phyloP scores from a whole-genome alignment of 2,797 vertebrate genomes.

The Hoplostethus atlanticus region DNA sequence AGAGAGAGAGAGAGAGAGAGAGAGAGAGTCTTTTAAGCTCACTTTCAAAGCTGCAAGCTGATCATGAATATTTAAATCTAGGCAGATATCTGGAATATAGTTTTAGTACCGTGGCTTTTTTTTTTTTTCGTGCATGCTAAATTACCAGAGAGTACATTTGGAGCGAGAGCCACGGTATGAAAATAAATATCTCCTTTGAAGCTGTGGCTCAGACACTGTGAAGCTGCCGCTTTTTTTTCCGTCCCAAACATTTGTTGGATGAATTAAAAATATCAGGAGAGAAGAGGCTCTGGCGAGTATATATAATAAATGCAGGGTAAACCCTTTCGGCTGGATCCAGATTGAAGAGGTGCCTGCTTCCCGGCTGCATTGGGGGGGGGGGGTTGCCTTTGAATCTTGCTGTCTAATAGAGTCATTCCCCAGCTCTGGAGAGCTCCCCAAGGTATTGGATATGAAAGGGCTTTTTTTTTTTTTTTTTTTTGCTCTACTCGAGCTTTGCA shows the following conservation, averaged over 20 bases:
- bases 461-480: constrained; percentile 26
- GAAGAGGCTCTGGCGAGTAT: constrained; percentile 3
- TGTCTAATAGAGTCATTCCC: constrained; percentile 48
- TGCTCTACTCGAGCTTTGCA: constrained; percentile 30
- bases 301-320: constrained; percentile 54
- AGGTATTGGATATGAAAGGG: constrained; percentile 53
- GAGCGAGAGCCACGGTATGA: constrained; percentile 26
- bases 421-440: constrained; percentile 38
- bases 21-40: constrained; percentile 57
- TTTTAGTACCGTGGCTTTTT: constrained; percentile 47
- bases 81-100: constrained; percentile 61
- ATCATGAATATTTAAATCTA: constrained; percentile 78
- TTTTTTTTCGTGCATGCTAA: constrained; percentile 27
- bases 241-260: constrained; percentile 52
- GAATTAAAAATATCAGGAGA: constrained; percentile 50
- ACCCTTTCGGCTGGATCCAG: constrained; percentile 48
- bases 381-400: constrained; percentile 37
- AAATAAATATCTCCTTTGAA: constrained; percentile 69
- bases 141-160: constrained; percentile 58
- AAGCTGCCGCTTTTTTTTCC: constrained; percentile 35
- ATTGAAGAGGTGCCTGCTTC: constrained; percentile 37
- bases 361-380: constrained; percentile 28
- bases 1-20: constrained; percentile 30
- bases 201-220: constrained; percentile 38
- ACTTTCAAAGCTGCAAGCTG: constrained; percentile 69